phyloP scores from a whole-genome alignment of 2,113 vertebrate genomes.

The Xiphorhynchus elegans region DNA sequence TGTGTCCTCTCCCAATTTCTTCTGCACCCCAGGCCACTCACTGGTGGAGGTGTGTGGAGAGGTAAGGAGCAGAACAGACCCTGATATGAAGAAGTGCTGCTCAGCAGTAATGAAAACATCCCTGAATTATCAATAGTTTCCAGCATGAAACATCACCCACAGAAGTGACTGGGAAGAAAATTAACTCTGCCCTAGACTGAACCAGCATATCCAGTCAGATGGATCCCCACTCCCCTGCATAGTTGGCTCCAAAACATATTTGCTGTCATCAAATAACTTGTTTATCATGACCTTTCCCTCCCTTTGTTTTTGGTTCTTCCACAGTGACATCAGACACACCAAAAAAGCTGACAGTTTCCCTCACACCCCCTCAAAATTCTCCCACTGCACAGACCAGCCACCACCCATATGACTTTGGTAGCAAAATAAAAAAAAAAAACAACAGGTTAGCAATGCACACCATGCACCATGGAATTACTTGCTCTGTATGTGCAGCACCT shows the following conservation, averaged over 20 bases:
- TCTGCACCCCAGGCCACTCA: neutral
- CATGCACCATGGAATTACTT: accelerated
- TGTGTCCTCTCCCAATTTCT: neutral
- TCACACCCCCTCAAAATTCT: neutral
- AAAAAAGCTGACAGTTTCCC: neutral
- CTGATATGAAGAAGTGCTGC: neutral
- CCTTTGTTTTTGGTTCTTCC: conserved; percentile 22
- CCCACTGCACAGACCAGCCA: neutral
- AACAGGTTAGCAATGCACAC: neutral
- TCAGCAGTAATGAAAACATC: neutral
- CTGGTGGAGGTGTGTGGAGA: neutral
- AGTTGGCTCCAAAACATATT: neutral
- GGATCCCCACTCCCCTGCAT: neutral
- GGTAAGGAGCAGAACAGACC: neutral
- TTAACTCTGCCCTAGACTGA: neutral
- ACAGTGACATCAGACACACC: neutral
- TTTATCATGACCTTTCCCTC: conserved; percentile 36
- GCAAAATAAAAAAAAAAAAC: neutral
- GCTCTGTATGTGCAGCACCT: neutral
- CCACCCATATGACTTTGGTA: neutral
- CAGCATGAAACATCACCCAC: neutral
- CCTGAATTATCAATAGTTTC: neutral
- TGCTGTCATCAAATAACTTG: neutral
- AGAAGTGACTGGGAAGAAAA: neutral
- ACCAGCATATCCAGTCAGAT: neutral